Evolutionary conservation across 2,797 vertebrate genomes (phyloP).

Genomic region (Melopsittacus undulatus): DNA sequence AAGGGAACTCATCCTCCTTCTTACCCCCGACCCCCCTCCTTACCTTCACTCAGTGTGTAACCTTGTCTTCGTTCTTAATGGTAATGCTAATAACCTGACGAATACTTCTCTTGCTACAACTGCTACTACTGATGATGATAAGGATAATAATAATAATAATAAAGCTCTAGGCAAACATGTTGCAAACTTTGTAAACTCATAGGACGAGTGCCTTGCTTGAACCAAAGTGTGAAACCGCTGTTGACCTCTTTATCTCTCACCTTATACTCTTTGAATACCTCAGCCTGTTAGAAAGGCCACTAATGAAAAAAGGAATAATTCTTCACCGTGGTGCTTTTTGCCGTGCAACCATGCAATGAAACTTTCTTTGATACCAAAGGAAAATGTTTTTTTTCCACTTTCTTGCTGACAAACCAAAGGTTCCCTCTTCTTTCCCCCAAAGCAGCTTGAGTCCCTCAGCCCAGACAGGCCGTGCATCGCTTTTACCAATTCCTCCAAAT

Average conservation of each 20-base stretch:
- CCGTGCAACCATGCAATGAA: slow-evolving; percentile 98
- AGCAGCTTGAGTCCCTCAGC: slow-evolving; percentile 71
- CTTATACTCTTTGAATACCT: slow-evolving; percentile 99
- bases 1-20: slow-evolving; percentile 84
- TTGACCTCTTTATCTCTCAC: slow-evolving; percentile 93
- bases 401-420: slow-evolving; percentile 97
- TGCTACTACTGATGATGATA: slow-evolving; percentile 54
- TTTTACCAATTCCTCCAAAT: slow-evolving; percentile 97
- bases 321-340: slow-evolving; percentile 97
- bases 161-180: slow-evolving; percentile 84
- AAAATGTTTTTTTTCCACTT: slow-evolving; percentile 83
- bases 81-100: slow-evolving; percentile 69
- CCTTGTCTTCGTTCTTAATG: slow-evolving; percentile 78
- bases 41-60: slow-evolving; percentile 79
- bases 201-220: slow-evolving; percentile 99
- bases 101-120: slow-evolving; percentile 68
- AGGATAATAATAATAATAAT: slow-evolving; percentile 67
- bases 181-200: slow-evolving; percentile 96
- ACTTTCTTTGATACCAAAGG: slow-evolving; percentile 96
- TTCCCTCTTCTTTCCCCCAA: slow-evolving; percentile 73
- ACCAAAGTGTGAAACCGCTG: slow-evolving; percentile 99
- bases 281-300: slow-evolving; percentile 99
- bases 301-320: slow-evolving; percentile 90
- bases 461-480: slow-evolving; percentile 90
- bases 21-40: slow-evolving; percentile 45